phyloP scores from a whole-genome alignment of 92 coral and sea anemone genomes.

The Actinostola sp. region DNA sequence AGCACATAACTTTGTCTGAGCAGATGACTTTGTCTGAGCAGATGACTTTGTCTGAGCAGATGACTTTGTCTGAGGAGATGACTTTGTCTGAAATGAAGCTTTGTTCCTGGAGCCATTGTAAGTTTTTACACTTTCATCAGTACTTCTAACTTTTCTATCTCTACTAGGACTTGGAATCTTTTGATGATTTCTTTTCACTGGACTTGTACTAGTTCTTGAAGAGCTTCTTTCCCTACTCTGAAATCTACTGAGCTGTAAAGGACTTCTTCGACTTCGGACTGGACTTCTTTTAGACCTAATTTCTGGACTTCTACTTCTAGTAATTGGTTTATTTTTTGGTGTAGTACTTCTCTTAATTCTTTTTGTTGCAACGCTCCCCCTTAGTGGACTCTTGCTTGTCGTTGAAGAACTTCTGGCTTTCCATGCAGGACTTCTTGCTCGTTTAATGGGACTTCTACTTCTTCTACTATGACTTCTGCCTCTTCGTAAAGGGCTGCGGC shows the following conservation, averaged over 20 bases:
- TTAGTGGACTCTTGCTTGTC: constrained; percentile 16
- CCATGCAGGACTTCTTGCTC: not conserved
- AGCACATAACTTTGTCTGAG: not conserved
- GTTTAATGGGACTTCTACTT: constrained; percentile 9
- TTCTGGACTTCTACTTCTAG: constrained; percentile 30
- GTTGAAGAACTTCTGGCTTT: not conserved
- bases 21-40: constrained; percentile 1
- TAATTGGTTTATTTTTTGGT: not conserved
- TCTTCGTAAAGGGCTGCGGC: constrained; percentile 14
- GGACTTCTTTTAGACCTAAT: constrained; percentile 24
- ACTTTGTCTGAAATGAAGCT: not conserved
- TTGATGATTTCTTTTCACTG: constrained; percentile 25
- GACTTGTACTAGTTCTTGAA: constrained; percentile 24
- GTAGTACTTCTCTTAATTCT: not conserved
- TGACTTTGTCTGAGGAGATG: not conserved
- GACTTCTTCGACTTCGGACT: constrained; percentile 14
- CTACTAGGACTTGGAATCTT: constrained; percentile 17
- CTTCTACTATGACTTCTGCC: constrained; percentile 23
- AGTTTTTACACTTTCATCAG: constrained; percentile 16
- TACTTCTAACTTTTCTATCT: not conserved
- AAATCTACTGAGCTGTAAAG: not conserved
- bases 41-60: too few species aligned
- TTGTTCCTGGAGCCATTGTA: not conserved
- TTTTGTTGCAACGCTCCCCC: not conserved
- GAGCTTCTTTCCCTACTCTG: not conserved